These are phyloP conservation scores for Silurus asotus DNA, from an alignment of 2,113 vertebrate species.

Conservation along the genomic window DNA sequence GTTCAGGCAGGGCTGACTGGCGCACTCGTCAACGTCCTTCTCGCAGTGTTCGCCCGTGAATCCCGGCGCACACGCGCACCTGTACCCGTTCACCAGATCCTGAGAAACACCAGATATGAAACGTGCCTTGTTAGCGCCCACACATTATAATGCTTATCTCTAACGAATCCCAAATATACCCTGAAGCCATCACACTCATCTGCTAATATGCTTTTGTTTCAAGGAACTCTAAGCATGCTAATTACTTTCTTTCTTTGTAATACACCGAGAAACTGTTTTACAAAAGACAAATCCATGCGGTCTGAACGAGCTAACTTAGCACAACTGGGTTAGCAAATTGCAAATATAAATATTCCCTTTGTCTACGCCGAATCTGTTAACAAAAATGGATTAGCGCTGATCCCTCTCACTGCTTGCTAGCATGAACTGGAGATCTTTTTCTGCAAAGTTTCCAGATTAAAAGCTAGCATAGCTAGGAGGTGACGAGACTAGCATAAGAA, in stretches of 20 bases:
- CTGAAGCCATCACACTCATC: not conserved
- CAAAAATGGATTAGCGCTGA: not conserved
- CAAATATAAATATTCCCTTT: no score
- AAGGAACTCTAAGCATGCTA: not conserved
- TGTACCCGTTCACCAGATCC: constrained; percentile 88
- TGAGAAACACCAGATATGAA: constrained; percentile 54
- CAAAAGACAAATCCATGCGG: not conserved
- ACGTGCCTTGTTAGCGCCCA: not conserved
- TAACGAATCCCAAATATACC: no score
- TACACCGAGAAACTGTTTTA: not conserved
- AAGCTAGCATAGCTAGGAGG: not conserved
- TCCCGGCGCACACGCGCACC: constrained; percentile 83
- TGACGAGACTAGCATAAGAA: not conserved
- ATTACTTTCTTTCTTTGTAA: not conserved
- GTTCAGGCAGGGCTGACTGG: constrained; percentile 87
- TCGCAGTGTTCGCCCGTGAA: constrained; percentile 84
- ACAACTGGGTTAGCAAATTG: no score
- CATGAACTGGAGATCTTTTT: not conserved
- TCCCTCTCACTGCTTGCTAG: not conserved
- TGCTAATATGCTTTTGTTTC: not conserved
- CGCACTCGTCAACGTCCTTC: constrained; percentile 83
- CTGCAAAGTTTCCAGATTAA: not conserved
- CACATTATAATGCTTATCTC: no score
- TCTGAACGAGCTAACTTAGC: not conserved
- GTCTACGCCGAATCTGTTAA: no score